phyloP scores from a whole-genome alignment of 2,113 vertebrate species.

The Vicugna pacos region DNA sequence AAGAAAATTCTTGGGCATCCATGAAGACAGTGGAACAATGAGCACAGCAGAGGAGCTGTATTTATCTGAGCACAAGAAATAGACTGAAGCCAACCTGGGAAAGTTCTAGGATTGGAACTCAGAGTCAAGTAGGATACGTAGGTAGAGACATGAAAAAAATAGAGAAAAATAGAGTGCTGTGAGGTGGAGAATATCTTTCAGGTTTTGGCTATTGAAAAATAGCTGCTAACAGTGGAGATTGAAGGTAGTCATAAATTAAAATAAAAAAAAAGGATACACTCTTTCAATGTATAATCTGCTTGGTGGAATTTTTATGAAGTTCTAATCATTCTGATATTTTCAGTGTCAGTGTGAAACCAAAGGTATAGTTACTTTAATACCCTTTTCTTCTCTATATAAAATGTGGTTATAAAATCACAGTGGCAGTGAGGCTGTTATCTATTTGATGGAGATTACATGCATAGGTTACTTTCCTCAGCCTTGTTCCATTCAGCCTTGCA shows the following conservation, averaged over 20 bases:
- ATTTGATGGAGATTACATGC: not conserved
- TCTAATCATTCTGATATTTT: slow-evolving; percentile 40
- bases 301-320: slow-evolving; percentile 4
- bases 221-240: not conserved
- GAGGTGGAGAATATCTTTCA: not conserved
- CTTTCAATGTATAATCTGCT: not conserved
- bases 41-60: not conserved
- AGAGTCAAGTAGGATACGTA: not conserved
- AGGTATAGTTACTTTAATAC: not conserved
- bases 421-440: not conserved
- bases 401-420: not conserved
- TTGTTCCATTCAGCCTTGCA: not conserved
- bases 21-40: not conserved
- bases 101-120: not conserved
- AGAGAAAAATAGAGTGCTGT: not conserved
- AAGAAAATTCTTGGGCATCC: not conserved
- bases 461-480: not conserved
- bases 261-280: not conserved
- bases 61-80: not conserved
- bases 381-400: not conserved
- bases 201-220: not conserved
- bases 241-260: not conserved
- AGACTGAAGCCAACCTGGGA: not conserved
- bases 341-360: not conserved
- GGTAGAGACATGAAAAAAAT: not conserved